phyloP scores from a whole-genome alignment of 2,797 vertebrate species.

The Poeciliopsis turneri region DNA sequence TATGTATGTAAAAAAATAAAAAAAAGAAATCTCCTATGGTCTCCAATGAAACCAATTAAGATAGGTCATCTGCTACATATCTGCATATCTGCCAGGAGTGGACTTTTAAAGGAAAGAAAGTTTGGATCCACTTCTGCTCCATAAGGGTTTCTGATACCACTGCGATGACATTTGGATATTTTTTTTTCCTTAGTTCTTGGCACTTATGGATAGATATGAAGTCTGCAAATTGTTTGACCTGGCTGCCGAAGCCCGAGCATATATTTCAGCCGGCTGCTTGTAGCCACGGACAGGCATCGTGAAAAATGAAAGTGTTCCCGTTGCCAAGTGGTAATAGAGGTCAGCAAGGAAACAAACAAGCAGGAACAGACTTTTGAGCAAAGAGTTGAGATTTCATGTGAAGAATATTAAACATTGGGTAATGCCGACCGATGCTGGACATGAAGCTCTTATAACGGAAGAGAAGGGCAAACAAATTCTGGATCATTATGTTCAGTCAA shows the following conservation, averaged over 20 bases:
- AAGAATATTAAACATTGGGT: slow-evolving; percentile 38
- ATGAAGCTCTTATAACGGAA: background rate
- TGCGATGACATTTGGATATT: slow-evolving; percentile 30
- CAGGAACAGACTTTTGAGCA: slow-evolving; percentile 50
- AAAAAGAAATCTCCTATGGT: background rate
- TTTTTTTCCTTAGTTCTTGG: slow-evolving; percentile 10
- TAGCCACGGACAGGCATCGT: slow-evolving; percentile 31
- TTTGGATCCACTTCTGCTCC: slow-evolving; percentile 34
- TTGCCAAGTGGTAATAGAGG: slow-evolving; percentile 71
- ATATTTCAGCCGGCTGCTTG: slow-evolving; percentile 45
- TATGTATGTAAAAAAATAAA: slow-evolving; percentile 22
- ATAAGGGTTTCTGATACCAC: slow-evolving; percentile 50
- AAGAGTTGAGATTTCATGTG: slow-evolving; percentile 24
- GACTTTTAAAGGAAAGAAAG: slow-evolving; percentile 31
- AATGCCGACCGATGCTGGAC: slow-evolving; percentile 16
- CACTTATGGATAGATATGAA: slow-evolving; percentile 36
- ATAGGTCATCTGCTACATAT: slow-evolving; percentile 63
- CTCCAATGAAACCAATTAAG: slow-evolving; percentile 71
- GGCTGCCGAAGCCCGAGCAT: slow-evolving; percentile 29
- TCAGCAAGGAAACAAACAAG: slow-evolving; percentile 58
- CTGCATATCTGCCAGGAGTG: slow-evolving; percentile 56
- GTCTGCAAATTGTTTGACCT: slow-evolving; percentile 52
- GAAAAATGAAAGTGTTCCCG: slow-evolving; percentile 37
- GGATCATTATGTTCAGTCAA: slow-evolving; percentile 27
- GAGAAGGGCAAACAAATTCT: background rate